Base-by-base conservation (phyloP, 1,140 invertebrate genomes). In the Leptoteleia sp. region DNA sequence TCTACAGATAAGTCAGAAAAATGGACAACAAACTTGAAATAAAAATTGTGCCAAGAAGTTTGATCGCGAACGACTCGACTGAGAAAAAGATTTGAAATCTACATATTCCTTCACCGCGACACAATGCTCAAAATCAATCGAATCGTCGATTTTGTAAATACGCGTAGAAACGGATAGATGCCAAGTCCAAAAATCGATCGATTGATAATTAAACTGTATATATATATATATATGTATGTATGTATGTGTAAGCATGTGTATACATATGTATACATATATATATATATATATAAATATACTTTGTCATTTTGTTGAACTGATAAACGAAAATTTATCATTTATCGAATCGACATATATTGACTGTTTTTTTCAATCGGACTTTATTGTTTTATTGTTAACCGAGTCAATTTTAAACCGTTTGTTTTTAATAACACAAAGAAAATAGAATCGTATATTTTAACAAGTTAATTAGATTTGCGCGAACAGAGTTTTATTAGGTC, bases 81-180 rank as follows among this genome's bases (percentile, higher is more conserved):
- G 73, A 59, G 8, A 64, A 65, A 52, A 52, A 38, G 50, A 64
- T n/a, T 13, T 37, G 16, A 45, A 54, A 38, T 73, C 12, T 43
- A 38, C 12, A 64, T n/a, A 12, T n/a, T n/a, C 45, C 62, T 72
- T 67, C 31, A 25, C 59, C 25, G 29, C 33, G 76, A 82, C 71
- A 62, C 47, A 82, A 83, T 85, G 81, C 82, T 84, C 81, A 83
- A 84, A 80, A 83, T 76, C 78, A 81, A 83, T 78, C 81, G 76
- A 71, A 81, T 67, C 79, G 50, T 82, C 79, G 78, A 79, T 78
- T 84, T 42, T 87, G 85, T 85, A 87, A 82, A 87, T 87, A 87
- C 65, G 78, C 68, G 64, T 84, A 84, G 77, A 42, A 78, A 83
- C 65, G 65, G 47, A 76, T 83, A 78, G 70, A 80, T 71, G 29